Conservation (phyloP, 2,113 vertebrate species). For the Nibea albiflora region DNA sequence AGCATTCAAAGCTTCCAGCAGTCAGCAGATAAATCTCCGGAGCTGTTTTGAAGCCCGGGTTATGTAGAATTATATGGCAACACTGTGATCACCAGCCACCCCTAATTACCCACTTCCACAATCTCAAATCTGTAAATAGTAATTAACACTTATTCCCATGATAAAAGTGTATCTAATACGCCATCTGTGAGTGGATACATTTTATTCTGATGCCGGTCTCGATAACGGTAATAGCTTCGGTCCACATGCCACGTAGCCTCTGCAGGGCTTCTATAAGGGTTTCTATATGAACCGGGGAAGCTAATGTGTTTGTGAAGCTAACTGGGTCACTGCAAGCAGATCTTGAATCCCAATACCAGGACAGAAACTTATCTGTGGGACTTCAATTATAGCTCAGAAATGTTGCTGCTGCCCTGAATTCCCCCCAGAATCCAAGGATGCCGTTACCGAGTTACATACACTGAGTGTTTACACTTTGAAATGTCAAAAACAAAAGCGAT, state of each 20-base stretch:
- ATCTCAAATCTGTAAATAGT: conserved; percentile 68
- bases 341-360: conserved; percentile 52
- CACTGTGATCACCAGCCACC: conserved; percentile 31
- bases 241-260: conserved; percentile 14
- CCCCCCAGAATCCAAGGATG: conserved; percentile 33
- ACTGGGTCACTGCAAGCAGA: conserved; percentile 70
- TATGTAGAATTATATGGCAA: conserved; percentile 1
- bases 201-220: conserved; percentile 30
- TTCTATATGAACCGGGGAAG: conserved; percentile 34
- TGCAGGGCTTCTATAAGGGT: conserved; percentile 14
- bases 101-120: conserved; percentile 49
- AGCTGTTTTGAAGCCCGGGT: conserved; percentile 3
- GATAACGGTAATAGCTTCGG: conserved; percentile 45
- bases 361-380: conserved; percentile 53
- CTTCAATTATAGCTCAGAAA: conserved; percentile 55
- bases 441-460: conserved; percentile 12
- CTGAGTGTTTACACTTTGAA: conserved; percentile 41
- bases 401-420: conserved; percentile 49
- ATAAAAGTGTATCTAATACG: conserved; percentile 36
- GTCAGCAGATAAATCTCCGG: conserved; percentile 19
- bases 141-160: conserved; percentile 50
- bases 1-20: not conserved
- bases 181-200: conserved; percentile 34
- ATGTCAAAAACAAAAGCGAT: not conserved
- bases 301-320: conserved; percentile 54